A percentile compares a stretch with the other conserved stretches of the same genome.
These are phyloP conservation scores for Ephialtes manifestator DNA, from an alignment of 2,888 invertebrate species.

Conservation along the genomic window DNA sequence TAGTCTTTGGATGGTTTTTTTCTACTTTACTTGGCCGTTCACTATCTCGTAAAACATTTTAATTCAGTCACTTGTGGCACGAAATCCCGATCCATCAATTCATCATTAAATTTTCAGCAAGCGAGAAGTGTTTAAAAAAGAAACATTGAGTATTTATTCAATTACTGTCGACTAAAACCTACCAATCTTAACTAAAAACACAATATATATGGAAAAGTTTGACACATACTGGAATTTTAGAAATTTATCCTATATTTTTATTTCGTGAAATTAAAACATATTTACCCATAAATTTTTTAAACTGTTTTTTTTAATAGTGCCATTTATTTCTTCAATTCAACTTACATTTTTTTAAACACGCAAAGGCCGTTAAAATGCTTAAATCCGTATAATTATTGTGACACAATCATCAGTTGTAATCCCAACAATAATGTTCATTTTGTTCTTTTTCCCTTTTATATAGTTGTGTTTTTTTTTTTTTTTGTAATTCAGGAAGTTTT, in stretches of 20 bases:
- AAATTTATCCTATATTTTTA: no score
- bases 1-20: slow-evolving; percentile 1
- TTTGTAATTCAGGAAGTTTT: neutral
- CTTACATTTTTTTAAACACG: no score
- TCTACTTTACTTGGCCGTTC: neutral
- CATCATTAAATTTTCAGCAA: neutral
- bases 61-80: slow-evolving; percentile 25
- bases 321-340: no score
- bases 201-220: no score
- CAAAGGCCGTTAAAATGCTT: neutral
- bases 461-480: no score
- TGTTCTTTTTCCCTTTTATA: neutral
- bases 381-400: neutral
- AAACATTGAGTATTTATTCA: neutral
- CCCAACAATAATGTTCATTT: neutral
- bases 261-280: no score
- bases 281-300: no score
- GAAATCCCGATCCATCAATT: neutral
- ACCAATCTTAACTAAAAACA: no score
- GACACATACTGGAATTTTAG: no score
- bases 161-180: neutral
- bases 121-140: neutral
- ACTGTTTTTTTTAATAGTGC: no score
- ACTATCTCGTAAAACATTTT: slow-evolving; percentile 12
- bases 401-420: neutral